These are phyloP conservation scores for Apogon hyalosoma DNA, from an alignment of 2,797 vertebrate genomes.

Conservation along the genomic window DNA sequence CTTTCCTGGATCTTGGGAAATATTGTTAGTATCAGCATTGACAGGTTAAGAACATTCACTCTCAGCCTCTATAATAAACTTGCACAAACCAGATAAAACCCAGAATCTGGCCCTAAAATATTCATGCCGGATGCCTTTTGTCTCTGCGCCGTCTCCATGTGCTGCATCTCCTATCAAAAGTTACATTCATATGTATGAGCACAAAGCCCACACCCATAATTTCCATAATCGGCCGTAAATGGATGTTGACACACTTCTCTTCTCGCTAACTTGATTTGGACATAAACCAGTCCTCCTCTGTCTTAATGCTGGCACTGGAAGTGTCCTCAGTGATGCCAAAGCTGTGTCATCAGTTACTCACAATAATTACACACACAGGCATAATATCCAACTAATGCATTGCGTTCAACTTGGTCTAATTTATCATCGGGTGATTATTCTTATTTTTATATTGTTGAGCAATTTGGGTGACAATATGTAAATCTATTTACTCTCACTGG, in stretches of 20 bases:
- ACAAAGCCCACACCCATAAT: background rate
- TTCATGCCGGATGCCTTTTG: background rate
- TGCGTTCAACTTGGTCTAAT: conserved; percentile 21
- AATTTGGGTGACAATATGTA: conserved; percentile 1
- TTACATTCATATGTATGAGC: background rate
- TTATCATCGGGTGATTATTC: conserved; percentile 28
- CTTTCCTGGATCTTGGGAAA: too few relatives aligned
- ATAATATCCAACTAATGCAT: conserved; percentile 36
- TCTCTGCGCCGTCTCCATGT: background rate
- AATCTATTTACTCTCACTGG: conserved; percentile 19
- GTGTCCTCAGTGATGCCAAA: conserved; percentile 14
- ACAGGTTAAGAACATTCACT: too few relatives aligned
- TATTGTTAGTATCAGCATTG: too few relatives aligned
- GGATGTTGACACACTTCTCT: conserved; percentile 18
- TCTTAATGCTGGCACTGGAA: conserved; percentile 25
- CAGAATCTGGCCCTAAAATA: background rate
- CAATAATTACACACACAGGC: conserved; percentile 34
- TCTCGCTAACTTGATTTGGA: conserved; percentile 29
- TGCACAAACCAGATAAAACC: too few relatives aligned
- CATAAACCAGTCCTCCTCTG: conserved; percentile 28
- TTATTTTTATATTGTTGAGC: conserved; percentile 7
- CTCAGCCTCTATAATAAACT: too few relatives aligned
- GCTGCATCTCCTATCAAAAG: background rate
- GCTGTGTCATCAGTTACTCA: conserved; percentile 37
- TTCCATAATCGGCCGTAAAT: background rate